phyloP scores from a whole-genome alignment of 2,888 invertebrate species.

The Torymus tubicola region DNA sequence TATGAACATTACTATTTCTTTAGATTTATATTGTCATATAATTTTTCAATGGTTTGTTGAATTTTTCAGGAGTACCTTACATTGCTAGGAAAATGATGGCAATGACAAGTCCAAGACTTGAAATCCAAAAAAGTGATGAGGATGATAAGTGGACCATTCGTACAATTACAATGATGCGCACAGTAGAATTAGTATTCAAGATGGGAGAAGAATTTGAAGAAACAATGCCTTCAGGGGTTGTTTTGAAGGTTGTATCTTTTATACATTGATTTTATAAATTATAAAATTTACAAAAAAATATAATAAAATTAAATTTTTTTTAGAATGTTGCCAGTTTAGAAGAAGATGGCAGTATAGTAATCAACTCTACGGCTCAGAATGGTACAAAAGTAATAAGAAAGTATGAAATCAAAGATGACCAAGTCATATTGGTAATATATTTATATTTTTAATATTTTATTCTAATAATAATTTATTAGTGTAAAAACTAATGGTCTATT shows the following conservation, averaged over 20 bases:
- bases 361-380: slow-evolving; percentile 73
- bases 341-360: slow-evolving; percentile 77
- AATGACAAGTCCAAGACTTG: slow-evolving; percentile 80
- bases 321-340: slow-evolving; percentile 79
- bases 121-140: slow-evolving; percentile 77
- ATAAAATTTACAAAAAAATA: slow-evolving; percentile 28
- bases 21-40: slow-evolving; percentile 2
- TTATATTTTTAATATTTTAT: slow-evolving; percentile 1
- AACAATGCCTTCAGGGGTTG: slow-evolving; percentile 80
- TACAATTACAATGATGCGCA: slow-evolving; percentile 79
- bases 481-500: slow-evolving; percentile 12
- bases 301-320: slow-evolving; percentile 59
- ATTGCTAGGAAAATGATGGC: slow-evolving; percentile 83
- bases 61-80: slow-evolving; percentile 80
- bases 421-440: slow-evolving; percentile 68
- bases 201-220: slow-evolving; percentile 82
- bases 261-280: slow-evolving; percentile 1
- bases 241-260: slow-evolving; percentile 73
- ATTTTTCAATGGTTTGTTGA: slow-evolving; percentile 5
- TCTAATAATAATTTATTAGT: slow-evolving; percentile 1
- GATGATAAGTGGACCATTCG: slow-evolving; percentile 80
- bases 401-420: slow-evolving; percentile 76
- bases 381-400: slow-evolving; percentile 73
- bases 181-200: slow-evolving; percentile 78
- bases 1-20: slow-evolving; percentile 7